Base-by-base conservation (phyloP, 35 echinoderm and acorn worm genomes). In the Eucidaris tribuloides region DNA sequence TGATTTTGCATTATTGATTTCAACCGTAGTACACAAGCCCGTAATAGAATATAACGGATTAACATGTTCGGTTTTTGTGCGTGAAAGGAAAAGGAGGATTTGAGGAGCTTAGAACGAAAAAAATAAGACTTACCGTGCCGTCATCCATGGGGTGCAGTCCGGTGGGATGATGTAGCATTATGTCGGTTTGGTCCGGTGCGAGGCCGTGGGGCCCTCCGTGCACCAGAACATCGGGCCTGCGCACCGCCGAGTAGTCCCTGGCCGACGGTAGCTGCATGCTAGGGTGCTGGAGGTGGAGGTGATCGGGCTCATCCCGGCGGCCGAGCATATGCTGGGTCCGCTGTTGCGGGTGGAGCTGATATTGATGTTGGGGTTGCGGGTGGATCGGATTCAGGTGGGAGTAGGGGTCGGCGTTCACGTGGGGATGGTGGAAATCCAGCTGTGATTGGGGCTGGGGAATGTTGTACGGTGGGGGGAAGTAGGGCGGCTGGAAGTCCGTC, bases 391-490 rank as follows among this genome's bases (percentile, higher is more conserved):
- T 96, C 17, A 96, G 89, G 58, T 96, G 93, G 3, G 93, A 87
- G 50, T 96, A 96, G n/a, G 93, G 93, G 46, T 96, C 93, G 1
- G 93, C 85, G 70, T 96, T 96, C 3, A 96, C 89, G 49, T 96
- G 93, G 7, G 92, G 72, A 52, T 94, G 92, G 87, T 96, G 93
- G 48, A 96, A 96, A 71, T 96, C 93, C 78, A 96, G 68, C 79
- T 96, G 93, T 18, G 93, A 91, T 32, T 94, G 92, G 19, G 86
- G 92, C 83, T 96, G 93, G 42, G 89, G 90, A 77, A 89, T 91
- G 89, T 96, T 96, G 89, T 96, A 96, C 6, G 93, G 93, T 25
- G 93, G 93, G 17, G 93, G 93, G 80, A 96, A 96, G 81, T 96
- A 96, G 23, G 93, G 93, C 23, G 93, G 93, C 65, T 96, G 93